A percentile compares a stretch with the other conserved stretches of the same genome.
Evolutionary conservation across 2,113 vertebrate genomes (phyloP).

Genomic region (Dromaius novaehollandiae): DNA sequence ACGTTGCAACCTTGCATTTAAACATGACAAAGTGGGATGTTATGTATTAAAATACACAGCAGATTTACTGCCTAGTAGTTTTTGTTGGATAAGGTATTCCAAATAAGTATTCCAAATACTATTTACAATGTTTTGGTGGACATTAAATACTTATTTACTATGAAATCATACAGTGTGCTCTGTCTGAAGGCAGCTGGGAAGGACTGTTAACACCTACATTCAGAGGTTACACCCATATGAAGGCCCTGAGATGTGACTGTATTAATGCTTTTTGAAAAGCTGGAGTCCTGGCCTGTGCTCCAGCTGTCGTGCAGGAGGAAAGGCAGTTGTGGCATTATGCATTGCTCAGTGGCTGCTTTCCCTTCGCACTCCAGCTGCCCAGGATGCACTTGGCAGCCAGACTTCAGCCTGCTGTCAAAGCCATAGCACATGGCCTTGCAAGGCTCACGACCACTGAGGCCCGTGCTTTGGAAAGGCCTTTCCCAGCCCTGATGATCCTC

Average conservation of each 20-base stretch:
- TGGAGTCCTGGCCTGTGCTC: not conserved
- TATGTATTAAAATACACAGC: not conserved
- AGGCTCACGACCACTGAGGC: not conserved
- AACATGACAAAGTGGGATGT: not conserved
- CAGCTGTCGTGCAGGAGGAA: not conserved
- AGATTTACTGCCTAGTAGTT: not conserved
- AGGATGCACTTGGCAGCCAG: not conserved
- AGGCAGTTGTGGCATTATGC: rapidly evolving
- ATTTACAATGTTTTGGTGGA: not conserved
- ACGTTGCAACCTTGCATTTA: not conserved
- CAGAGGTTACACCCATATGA: not conserved
- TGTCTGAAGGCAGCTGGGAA: not conserved
- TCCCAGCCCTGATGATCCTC: not conserved
- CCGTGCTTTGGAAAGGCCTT: not conserved
- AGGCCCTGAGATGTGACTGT: not conserved
- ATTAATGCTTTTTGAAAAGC: not conserved
- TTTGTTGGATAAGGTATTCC: not conserved
- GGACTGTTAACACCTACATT: not conserved
- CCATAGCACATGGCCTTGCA: not conserved
- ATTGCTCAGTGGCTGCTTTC: not conserved
- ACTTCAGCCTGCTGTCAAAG: not conserved
- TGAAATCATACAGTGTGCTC: not conserved
- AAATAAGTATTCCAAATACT: not conserved
- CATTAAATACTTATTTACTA: not conserved
- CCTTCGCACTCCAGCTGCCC: not conserved